phyloP scores from a whole-genome alignment of 2,797 vertebrate genomes.

The Malacoctenus gilli region DNA sequence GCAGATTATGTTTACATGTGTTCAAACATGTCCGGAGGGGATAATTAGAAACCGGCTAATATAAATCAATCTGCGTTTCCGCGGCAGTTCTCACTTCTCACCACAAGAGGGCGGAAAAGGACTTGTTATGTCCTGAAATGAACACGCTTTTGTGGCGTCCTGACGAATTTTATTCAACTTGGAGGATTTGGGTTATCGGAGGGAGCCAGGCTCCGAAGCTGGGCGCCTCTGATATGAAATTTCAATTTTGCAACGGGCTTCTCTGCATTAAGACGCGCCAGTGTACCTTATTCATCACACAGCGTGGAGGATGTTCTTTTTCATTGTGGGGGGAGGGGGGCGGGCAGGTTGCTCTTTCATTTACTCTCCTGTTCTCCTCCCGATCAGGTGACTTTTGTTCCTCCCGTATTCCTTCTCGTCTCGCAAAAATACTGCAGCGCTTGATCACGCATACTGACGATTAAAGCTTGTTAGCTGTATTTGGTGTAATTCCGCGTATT shows the following conservation, averaged over 20 bases:
- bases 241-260: conserved; percentile 33
- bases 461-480: not conserved
- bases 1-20: not conserved
- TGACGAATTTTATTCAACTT: conserved; percentile 60
- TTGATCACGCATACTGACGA: not conserved
- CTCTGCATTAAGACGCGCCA: conserved; percentile 25
- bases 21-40: not conserved
- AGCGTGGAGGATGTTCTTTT: conserved; percentile 17
- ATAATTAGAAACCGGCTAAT: not conserved
- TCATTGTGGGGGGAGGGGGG: conserved; percentile 6
- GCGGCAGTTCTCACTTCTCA: not conserved
- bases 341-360: conserved; percentile 11
- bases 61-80: not conserved
- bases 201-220: conserved; percentile 52
- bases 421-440: not conserved
- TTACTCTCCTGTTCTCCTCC: conserved; percentile 3
- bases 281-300: conserved; percentile 32
- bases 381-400: not conserved
- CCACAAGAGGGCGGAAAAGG: conserved; percentile 69
- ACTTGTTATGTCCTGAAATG: conserved; percentile 26
- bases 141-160: conserved; percentile 42
- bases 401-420: not conserved
- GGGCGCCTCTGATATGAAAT: conserved; percentile 51
- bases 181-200: conserved; percentile 68
- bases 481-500: not conserved